Percentiles rank a stretch among this genome's conserved stretches.
These are phyloP conservation scores for Platalea minor DNA, from an alignment of 2,797 vertebrate genomes.

Conservation along the genomic window DNA sequence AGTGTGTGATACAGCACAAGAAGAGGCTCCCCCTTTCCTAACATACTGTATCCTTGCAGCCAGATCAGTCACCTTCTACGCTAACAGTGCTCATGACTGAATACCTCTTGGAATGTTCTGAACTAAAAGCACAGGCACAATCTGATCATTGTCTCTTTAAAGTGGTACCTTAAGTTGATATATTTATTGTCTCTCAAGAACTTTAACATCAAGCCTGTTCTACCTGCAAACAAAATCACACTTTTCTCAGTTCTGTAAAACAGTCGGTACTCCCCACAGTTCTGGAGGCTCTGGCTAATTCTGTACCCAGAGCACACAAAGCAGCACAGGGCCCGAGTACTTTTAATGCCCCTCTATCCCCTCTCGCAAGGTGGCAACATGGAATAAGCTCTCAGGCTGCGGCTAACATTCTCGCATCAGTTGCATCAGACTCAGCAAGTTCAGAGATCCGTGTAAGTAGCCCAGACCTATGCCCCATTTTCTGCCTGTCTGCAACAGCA, in stretches of 20 bases:
- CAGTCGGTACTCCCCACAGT: neutral
- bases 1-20: neutral
- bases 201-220: neutral
- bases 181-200: neutral
- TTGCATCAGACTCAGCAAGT: neutral
- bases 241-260: neutral
- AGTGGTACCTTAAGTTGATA: neutral
- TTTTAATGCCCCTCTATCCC: neutral
- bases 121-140: neutral
- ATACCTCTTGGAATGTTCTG: neutral
- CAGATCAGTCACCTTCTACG: fast-evolving
- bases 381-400: neutral
- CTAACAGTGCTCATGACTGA: neutral
- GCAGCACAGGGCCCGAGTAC: neutral
- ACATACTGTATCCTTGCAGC: neutral
- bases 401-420: neutral
- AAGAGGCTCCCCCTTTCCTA: neutral
- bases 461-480: neutral
- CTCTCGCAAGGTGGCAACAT: neutral
- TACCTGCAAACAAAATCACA: neutral
- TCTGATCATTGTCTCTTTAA: neutral
- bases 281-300: neutral
- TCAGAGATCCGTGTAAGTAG: neutral
- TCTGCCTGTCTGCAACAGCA: neutral
- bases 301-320: neutral